Conservation (phyloP, 1,140 invertebrate species). For the Bombus sylvicola region DNA sequence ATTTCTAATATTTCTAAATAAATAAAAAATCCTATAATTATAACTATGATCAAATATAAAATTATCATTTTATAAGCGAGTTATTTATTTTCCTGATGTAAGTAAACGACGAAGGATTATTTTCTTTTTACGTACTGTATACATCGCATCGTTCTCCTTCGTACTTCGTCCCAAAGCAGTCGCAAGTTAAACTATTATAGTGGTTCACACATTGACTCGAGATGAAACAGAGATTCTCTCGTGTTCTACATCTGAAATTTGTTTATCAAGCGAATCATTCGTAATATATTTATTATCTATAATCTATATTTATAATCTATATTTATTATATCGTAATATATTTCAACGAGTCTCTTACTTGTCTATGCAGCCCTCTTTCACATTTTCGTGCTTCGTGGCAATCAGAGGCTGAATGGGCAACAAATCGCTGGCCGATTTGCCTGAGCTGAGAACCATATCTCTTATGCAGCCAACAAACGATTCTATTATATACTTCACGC, state of each 20-base stretch:
- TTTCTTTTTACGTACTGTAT: slow-evolving; percentile 88
- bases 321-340: too few species aligned
- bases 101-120: too few species aligned
- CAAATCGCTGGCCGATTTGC: slow-evolving; percentile 91
- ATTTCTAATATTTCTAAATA: too few species aligned
- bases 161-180: slow-evolving; percentile 95
- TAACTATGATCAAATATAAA: too few species aligned
- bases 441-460: slow-evolving; percentile 91
- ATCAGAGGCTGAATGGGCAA: slow-evolving; percentile 91
- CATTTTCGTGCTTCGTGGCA: slow-evolving; percentile 93
- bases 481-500: slow-evolving; percentile 95
- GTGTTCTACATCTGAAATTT: slow-evolving; percentile 85
- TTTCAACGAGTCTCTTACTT: slow-evolving; percentile 82
- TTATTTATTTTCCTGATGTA: too few species aligned
- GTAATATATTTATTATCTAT: too few species aligned
- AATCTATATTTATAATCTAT: too few species aligned
- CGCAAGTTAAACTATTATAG: slow-evolving; percentile 92
- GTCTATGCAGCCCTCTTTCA: slow-evolving; percentile 91
- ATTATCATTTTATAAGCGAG: too few species aligned
- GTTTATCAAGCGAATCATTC: background rate
- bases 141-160: slow-evolving; percentile 95
- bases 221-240: slow-evolving; percentile 92
- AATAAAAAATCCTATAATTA: too few species aligned
- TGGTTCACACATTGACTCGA: slow-evolving; percentile 94
- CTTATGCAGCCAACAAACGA: slow-evolving; percentile 96